These are phyloP conservation scores for Amblyjoppa fuscipennis DNA, from an alignment of 2,888 invertebrate species.

Conservation along the genomic window DNA sequence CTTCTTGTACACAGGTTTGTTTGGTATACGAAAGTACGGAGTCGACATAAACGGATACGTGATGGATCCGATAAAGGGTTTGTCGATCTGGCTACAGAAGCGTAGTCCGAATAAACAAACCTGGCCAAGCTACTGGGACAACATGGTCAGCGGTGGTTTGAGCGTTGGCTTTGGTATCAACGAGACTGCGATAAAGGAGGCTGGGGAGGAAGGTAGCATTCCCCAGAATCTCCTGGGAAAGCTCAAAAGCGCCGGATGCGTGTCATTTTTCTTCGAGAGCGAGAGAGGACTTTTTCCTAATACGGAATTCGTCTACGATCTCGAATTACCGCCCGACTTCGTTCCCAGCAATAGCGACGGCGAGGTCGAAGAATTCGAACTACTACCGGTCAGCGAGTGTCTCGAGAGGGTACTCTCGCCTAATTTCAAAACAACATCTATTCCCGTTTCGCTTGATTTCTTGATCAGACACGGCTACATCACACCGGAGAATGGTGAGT, in stretches of 20 bases:
- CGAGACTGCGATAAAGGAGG: conserved; percentile 97
- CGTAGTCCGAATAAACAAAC: conserved; percentile 96
- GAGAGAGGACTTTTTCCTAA: conserved; percentile 97
- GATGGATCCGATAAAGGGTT: conserved; percentile 92
- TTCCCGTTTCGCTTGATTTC: conserved; percentile 96
- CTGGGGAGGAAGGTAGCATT: conserved; percentile 97
- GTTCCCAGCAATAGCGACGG: conserved; percentile 97
- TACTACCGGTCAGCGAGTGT: conserved; percentile 93
- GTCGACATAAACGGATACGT: conserved; percentile 98
- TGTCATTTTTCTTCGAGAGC: conserved; percentile 97
- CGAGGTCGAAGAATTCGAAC: conserved; percentile 96
- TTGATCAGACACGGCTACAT: conserved; percentile 96
- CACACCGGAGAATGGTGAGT: conserved; percentile 94
- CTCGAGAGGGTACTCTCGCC: conserved; percentile 92
- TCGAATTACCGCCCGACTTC: conserved; percentile 96
- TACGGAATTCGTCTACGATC: conserved; percentile 97
- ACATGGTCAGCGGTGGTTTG: conserved; percentile 97
- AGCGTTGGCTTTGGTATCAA: conserved; percentile 95
- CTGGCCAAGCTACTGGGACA: conserved; percentile 98
- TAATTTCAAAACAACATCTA: conserved; percentile 97
- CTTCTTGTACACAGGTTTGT: conserved; percentile 87
- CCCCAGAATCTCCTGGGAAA: conserved; percentile 92
- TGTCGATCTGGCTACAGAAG: conserved; percentile 97
- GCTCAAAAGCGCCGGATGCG: conserved; percentile 92
- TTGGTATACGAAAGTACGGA: conserved; percentile 97